Percentiles rank a stretch among this genome's conserved stretches.
phyloP scores from a whole-genome alignment of 2,888 invertebrate species.

The Diloba caeruleocephala region DNA sequence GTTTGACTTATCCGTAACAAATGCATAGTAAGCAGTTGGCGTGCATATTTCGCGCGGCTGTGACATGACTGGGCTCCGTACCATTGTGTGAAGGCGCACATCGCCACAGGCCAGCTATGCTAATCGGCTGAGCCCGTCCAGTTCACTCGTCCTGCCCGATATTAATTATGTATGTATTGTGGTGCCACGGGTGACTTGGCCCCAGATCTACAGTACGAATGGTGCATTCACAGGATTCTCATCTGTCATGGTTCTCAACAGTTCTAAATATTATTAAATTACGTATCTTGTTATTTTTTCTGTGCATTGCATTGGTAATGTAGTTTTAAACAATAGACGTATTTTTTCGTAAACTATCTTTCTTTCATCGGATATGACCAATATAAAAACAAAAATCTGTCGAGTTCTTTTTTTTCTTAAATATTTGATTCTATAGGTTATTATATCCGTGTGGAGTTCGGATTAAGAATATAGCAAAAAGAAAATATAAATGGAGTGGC shows the following conservation, averaged over 20 bases:
- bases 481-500: too few relatives aligned
- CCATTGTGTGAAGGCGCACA: slow-evolving; percentile 43
- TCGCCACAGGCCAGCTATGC: slow-evolving; percentile 53
- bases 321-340: slow-evolving; percentile 3
- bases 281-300: slow-evolving; percentile 18
- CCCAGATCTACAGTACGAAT: slow-evolving; percentile 37
- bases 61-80: slow-evolving; percentile 41
- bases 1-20: slow-evolving; percentile 46
- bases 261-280: slow-evolving; percentile 24
- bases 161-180: slow-evolving; percentile 70
- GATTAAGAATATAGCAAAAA: too few relatives aligned
- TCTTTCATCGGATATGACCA: neutral
- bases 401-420: too few relatives aligned
- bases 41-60: slow-evolving; percentile 52
- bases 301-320: slow-evolving; percentile 9
- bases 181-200: slow-evolving; percentile 46
- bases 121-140: slow-evolving; percentile 51
- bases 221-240: slow-evolving; percentile 38
- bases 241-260: slow-evolving; percentile 19
- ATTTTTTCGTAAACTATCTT: slow-evolving; percentile 3
- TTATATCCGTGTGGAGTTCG: too few relatives aligned
- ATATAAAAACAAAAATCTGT: slow-evolving; percentile 2
- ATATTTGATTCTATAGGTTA: too few relatives aligned
- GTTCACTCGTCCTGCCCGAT: slow-evolving; percentile 51
- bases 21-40: slow-evolving; percentile 35